These are phyloP conservation scores for Catocala fraxini DNA, from an alignment of 2,888 invertebrate species.

Conservation along the genomic window DNA sequence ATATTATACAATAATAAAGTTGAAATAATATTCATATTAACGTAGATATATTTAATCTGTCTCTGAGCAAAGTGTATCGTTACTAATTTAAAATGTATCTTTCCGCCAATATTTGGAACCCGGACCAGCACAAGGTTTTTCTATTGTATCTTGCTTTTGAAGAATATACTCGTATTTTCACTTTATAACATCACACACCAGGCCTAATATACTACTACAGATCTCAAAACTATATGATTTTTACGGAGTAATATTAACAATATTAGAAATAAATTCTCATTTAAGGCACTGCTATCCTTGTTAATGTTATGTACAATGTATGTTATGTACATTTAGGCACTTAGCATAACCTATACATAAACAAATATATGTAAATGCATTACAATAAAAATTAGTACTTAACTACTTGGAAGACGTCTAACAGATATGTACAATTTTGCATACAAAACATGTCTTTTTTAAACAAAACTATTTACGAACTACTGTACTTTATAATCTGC, in stretches of 20 bases:
- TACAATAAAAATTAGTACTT: slow-evolving; percentile 59
- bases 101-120: too few species aligned
- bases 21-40: too few species aligned
- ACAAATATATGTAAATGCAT: slow-evolving; percentile 57
- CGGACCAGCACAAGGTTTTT: too few species aligned
- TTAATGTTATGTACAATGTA: slow-evolving; percentile 51
- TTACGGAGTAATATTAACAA: slow-evolving; percentile 45
- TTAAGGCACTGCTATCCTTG: slow-evolving; percentile 66
- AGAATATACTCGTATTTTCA: too few species aligned
- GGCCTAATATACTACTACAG: slow-evolving; percentile 26
- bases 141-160: too few species aligned
- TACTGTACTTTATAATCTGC: slow-evolving; percentile 58
- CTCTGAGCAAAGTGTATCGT: too few species aligned
- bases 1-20: not conserved
- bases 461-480: slow-evolving; percentile 51
- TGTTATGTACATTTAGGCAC: slow-evolving; percentile 59
- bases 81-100: too few species aligned
- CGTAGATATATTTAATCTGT: too few species aligned
- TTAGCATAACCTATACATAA: slow-evolving; percentile 40
- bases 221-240: slow-evolving; percentile 43
- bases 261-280: slow-evolving; percentile 35
- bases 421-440: slow-evolving; percentile 65
- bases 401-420: slow-evolving; percentile 74
- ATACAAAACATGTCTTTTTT: slow-evolving; percentile 68
- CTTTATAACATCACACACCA: slow-evolving; percentile 21